Evolutionary conservation across 2,113 vertebrate genomes (phyloP), one percentile per base, ranked within the genome.

Genomic region (Albula glossodonta): DNA sequence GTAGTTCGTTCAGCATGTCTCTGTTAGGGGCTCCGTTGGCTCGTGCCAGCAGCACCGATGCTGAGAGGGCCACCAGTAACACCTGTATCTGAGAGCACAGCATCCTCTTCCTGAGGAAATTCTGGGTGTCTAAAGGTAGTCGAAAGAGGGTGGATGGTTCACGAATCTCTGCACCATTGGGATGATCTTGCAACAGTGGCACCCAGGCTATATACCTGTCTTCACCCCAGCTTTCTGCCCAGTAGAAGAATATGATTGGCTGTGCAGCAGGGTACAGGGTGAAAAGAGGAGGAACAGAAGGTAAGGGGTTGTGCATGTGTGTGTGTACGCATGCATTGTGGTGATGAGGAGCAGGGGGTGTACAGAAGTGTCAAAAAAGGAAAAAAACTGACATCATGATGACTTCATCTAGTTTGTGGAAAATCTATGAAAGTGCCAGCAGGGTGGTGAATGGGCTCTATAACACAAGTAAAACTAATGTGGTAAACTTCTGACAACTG

Each of bases 211-310:
- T 91, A 88, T 88, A 90, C 74, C 19, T 22, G n/a, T 85, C 88
- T 86, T 92, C 89, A 74, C 88, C 89, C 80, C 89, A 80, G 91
- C 90, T 78, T 88, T 88, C 17, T 77, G 15, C 70, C 50, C 51
- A 79, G 87, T 22, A 2, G 10, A 84, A 51, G 87, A 60, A 87
- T 66, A 84, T 78, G 91, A 94, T 94, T 95, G 95, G 94, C 90
- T 85, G 90, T 41, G 90, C 86, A 85, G 50, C 66, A 74, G 81
- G 81, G 53, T 53, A 53, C 31, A 82, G 81, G 63, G 41, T 9
- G 12, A 48, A 31, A 31, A 63, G 15, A 79, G 51, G 51, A 53
- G 12, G 51, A 17, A 51, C 66, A 41, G 66, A 41, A n/a, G 12
- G 77, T 53, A 22, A 56, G 7, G 81, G 13, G 10, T 50, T 57